Evolutionary conservation across 2,797 vertebrate genomes (phyloP).

Genomic region (Tolypeutes matacus): DNA sequence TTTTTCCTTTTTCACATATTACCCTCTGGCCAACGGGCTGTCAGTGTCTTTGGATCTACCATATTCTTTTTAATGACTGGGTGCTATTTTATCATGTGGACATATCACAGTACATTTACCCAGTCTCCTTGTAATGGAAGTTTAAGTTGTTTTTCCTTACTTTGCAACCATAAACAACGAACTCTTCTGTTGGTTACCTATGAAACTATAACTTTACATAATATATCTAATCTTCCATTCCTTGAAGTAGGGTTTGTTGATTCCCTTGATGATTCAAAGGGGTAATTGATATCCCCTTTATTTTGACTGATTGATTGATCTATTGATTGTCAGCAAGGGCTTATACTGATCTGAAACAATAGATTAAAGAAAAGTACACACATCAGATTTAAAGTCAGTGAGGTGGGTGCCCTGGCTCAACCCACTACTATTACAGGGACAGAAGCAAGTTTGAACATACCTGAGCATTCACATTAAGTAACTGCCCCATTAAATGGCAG

Average conservation of each 20-base stretch:
- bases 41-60: not conserved
- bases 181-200: not conserved
- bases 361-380: not conserved
- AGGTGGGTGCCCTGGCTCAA: not conserved
- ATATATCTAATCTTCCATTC: constrained; percentile 10
- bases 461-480: too few relatives aligned
- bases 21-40: not conserved
- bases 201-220: not conserved
- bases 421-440: not conserved
- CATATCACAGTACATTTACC: not conserved
- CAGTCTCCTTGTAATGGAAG: not conserved
- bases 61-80: not conserved
- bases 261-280: not conserved
- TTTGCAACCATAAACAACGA: not conserved
- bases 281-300: not conserved
- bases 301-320: constrained; percentile 2
- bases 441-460: not conserved
- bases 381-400: not conserved
- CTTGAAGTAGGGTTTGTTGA: not conserved
- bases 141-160: not conserved
- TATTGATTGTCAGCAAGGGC: constrained; percentile 27
- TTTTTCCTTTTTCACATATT: not conserved
- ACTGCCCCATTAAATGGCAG: not conserved
- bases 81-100: not conserved
- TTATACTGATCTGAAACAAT: constrained; percentile 47